Base-by-base conservation (phyloP, 2,113 vertebrate species). In the Malurus elegans region DNA sequence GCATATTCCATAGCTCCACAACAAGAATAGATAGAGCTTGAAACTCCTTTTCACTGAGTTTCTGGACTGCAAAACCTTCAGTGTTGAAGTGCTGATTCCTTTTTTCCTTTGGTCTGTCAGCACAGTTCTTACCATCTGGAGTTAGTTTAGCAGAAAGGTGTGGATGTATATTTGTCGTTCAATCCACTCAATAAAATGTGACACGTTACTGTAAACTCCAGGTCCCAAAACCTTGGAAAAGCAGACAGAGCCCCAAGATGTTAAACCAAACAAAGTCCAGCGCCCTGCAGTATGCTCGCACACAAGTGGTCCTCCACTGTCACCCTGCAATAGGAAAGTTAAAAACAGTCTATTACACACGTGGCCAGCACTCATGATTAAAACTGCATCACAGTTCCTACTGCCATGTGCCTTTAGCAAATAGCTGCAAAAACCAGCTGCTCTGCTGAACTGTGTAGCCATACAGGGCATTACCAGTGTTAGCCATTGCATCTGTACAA, bases 141-240 rank as follows among this genome's bases (percentile, higher is more conserved):
- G 60, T 97, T 92, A 97, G 87, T 96, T 98, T 70, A 91, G 95
- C 91, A 99, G 98, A 97, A 98, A 99, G 7, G 98, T 99, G 93
- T 98, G 98, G 75, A 98, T 98, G 88, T 99, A 99, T 93, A 99
- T 99, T 97, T 99, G 98, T 82, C 98, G 98, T 79, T 98, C 98
- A 86, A 99, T 99, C 99, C 99, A 99, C 65, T 98, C 96, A 9
- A 98, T 97, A 93, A 99, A 99, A 96, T 99, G 98, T 14, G 98
- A 98, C 74, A 99, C 99, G 0, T 99, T 99, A 96, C 98, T 99
- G 91, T 99, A 99, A 67, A 99, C 98, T 26, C 99, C 99, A 13
- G 99, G 99, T 47, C 99, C 99, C 65, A 98, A 96, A 36, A 99
- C 98, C 92, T 99, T 99, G 90, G 98, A 99, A 97, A 99, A 99